Base-by-base conservation (phyloP, 2,797 vertebrate genomes). In the Enteromius treurensis region DNA sequence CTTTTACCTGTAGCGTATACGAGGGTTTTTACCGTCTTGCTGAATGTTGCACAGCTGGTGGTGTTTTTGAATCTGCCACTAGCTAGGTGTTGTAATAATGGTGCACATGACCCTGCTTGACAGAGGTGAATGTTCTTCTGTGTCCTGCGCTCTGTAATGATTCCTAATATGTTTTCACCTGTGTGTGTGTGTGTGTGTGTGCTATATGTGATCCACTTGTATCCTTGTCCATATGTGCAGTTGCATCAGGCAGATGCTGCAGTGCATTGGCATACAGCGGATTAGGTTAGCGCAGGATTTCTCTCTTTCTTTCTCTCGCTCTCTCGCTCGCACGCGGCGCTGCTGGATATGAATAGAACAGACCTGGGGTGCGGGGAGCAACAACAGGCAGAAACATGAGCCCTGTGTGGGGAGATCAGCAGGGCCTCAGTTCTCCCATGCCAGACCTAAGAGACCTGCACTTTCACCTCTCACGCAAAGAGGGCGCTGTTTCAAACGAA, bases 301-400 rank as follows among this genome's bases (percentile, higher is more conserved):
- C 71, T 34, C 37, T 73, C 3, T 47, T 40, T 6, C 23, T 51
- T 51, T 69, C 68, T 70, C 71, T 76, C 4, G 4, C 23, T 19
- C 21, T 69, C 68, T 70, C 71, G 65, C 3, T 4, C 21, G 69
- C 32, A 67, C 9, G 23, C 37, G 15, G 40, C 51, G 15, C 67
- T 70, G 83, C 76, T 60, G 73, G 71, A 80, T 86, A 86, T 84
- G 77, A 84, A 84, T 67, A 77, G 71, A 88, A 79, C 77, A 69
- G 68, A 77, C 60, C 79, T 65, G 37, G 55, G 51, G 58, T 75
- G 78, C 74, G 45, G 78, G 37, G 79, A 81, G 70, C 68, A 80
- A 82, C 76, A 67, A 69, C 64, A 55, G 53, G 65, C 79, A 79
- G 84, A 82, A 85, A 82, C 75, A 55, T 51, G 69, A 82, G 75